A percentile compares a stretch with the other conserved stretches of the same genome.
Evolutionary conservation across 2,888 invertebrate genomes (phyloP).

Genomic region (Branchellion lobata): DNA sequence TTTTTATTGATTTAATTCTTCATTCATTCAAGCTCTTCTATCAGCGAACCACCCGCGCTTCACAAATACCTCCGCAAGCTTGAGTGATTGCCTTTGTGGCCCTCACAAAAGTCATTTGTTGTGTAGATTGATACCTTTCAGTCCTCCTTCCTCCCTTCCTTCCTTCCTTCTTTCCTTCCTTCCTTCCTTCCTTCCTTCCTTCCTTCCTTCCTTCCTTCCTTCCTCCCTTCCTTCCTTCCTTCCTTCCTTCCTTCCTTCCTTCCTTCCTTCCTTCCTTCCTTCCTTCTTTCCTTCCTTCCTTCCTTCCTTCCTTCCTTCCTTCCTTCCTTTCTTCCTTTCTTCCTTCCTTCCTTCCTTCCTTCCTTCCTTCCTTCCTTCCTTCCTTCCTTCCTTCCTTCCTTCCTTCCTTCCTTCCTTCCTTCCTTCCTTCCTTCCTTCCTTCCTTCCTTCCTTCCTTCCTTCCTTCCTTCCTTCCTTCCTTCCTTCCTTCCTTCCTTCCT

Average conservation of each 20-base stretch:
- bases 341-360: conserved; percentile 9
- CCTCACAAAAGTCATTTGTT: too few species aligned
- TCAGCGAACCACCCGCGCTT: too few species aligned
- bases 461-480: conserved; percentile 32
- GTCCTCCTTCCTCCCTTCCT: neutral
- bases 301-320: conserved; percentile 9
- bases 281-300: conserved; percentile 8
- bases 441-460: conserved; percentile 8
- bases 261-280: conserved; percentile 9
- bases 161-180: conserved; percentile 6
- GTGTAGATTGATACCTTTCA: too few species aligned
- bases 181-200: conserved; percentile 8
- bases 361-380: conserved; percentile 9
- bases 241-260: conserved; percentile 9
- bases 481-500: conserved; percentile 31
- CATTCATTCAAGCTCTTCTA: too few species aligned
- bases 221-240: conserved; percentile 7
- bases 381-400: conserved; percentile 9
- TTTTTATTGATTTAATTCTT: too few species aligned
- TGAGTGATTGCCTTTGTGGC: too few species aligned
- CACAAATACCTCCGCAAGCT: too few species aligned
- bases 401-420: conserved; percentile 9
- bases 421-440: conserved; percentile 3
- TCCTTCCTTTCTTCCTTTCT: conserved; percentile 6
- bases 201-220: conserved; percentile 9